A percentile compares a stretch with the other conserved stretches of the same genome.
These are phyloP conservation scores for Caiman crocodilus DNA, from an alignment of 2,797 vertebrate genomes.

Conservation along the genomic window DNA sequence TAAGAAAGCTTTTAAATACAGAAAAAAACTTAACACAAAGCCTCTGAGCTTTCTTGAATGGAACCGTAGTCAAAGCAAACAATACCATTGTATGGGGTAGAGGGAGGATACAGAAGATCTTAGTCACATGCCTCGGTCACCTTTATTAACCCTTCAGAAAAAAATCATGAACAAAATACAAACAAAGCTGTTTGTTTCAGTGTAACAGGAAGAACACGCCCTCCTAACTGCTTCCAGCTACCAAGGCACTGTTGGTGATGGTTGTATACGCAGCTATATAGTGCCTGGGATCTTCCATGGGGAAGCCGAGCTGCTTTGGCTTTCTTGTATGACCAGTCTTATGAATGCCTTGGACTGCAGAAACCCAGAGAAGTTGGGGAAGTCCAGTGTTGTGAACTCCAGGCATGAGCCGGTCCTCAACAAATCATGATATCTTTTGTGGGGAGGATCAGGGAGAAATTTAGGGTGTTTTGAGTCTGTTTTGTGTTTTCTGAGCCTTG, in stretches of 20 bases:
- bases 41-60: background rate
- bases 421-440: background rate
- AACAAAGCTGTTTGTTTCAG: background rate
- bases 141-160: background rate
- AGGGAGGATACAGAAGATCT: background rate
- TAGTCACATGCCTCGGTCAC: background rate
- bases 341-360: background rate
- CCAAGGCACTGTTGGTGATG: background rate
- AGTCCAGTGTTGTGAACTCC: background rate
- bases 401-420: rapidly evolving
- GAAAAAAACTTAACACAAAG: background rate
- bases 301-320: conserved; percentile 42
- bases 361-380: background rate
- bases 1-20: background rate
- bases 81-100: rapidly evolving
- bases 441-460: background rate
- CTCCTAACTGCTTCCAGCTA: background rate
- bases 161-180: background rate
- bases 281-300: conserved; percentile 36
- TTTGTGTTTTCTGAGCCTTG: background rate
- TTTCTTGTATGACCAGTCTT: conserved; percentile 19
- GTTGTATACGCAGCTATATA: background rate
- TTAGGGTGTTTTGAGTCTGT: background rate
- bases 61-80: background rate
- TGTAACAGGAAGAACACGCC: background rate